phyloP scores from a whole-genome alignment of 2,113 vertebrate genomes.

The Calyptommatus sinebrachiatus region DNA sequence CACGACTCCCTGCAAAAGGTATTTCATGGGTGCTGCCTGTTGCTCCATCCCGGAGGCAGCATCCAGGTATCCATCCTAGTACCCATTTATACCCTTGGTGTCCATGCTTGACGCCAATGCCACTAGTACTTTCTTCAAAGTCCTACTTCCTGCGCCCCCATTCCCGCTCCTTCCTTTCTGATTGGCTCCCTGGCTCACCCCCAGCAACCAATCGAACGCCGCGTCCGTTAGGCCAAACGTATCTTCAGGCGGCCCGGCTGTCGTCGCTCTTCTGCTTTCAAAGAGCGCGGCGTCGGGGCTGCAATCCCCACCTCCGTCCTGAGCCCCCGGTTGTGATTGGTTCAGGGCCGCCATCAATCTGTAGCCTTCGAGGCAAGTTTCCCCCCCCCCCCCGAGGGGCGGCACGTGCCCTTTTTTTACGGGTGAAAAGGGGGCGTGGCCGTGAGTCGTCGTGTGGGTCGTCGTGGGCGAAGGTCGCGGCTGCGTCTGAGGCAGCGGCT shows the following conservation, averaged over 20 bases:
- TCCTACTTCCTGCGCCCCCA: too few species aligned
- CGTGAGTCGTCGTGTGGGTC: background rate
- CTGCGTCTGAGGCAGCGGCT: too few species aligned
- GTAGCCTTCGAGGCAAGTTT: background rate
- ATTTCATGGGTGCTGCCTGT: too few species aligned
- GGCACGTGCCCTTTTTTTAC: background rate
- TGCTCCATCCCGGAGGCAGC: too few species aligned
- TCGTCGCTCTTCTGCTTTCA: background rate
- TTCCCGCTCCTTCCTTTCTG: background rate
- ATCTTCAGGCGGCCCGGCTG: too few species aligned
- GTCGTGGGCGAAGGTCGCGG: too few species aligned
- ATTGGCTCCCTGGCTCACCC: background rate
- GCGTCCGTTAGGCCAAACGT: slow-evolving; percentile 17
- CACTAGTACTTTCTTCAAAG: too few species aligned
- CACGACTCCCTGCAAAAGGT: too few species aligned
- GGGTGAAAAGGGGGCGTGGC: background rate
- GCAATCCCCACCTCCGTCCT: too few species aligned
- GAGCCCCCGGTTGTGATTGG: background rate
- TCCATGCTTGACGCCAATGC: too few species aligned
- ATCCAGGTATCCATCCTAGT: too few species aligned
- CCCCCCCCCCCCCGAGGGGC: background rate
- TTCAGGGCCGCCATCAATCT: background rate
- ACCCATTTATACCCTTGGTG: too few species aligned
- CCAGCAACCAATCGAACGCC: background rate
- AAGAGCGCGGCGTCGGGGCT: background rate